Evolutionary conservation across 2,888 invertebrate species (phyloP).

Genomic region (Harpagoxenus sublaevis): DNA sequence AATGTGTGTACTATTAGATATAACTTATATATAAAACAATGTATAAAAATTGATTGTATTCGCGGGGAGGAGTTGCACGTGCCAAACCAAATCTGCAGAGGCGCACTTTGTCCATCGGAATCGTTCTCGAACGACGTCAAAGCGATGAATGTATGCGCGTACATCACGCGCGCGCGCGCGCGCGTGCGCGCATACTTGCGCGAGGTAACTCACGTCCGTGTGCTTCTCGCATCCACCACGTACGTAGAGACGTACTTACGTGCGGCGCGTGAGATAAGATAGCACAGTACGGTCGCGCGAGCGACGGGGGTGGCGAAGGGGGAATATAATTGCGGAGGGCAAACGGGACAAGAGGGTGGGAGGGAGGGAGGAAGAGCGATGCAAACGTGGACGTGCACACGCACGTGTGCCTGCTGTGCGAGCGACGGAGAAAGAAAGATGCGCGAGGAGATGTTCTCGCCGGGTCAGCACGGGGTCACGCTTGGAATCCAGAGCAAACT

Average conservation of each 20-base stretch:
- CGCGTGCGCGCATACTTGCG: slow-evolving; percentile 58
- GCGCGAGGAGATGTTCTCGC: slow-evolving; percentile 85
- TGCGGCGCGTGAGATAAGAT: slow-evolving; percentile 74
- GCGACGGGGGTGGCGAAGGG: slow-evolving; percentile 58
- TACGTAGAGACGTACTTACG: slow-evolving; percentile 72
- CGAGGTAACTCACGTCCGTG: slow-evolving; percentile 69
- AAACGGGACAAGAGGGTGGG: slow-evolving; percentile 58
- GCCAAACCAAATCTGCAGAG: neutral
- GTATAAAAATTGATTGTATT: neutral
- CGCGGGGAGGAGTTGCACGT: neutral
- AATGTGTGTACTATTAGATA: neutral
- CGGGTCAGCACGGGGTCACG: slow-evolving; percentile 85
- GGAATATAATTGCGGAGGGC: slow-evolving; percentile 77
- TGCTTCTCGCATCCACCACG: slow-evolving; percentile 62
- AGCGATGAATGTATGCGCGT: slow-evolving; percentile 25
- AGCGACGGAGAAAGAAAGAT: slow-evolving; percentile 74
- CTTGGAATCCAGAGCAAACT: slow-evolving; percentile 86
- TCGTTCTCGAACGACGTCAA: slow-evolving; percentile 1
- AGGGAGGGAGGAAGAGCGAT: slow-evolving; percentile 53
- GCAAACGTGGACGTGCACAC: slow-evolving; percentile 50
- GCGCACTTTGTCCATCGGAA: slow-evolving; percentile 30
- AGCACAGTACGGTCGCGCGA: slow-evolving; percentile 63
- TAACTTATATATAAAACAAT: too few species aligned
- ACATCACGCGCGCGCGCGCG: slow-evolving; percentile 6
- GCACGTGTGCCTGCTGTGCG: slow-evolving; percentile 34